phyloP scores from a whole-genome alignment of 2,888 invertebrate species.

The Cantharis lateralis region DNA sequence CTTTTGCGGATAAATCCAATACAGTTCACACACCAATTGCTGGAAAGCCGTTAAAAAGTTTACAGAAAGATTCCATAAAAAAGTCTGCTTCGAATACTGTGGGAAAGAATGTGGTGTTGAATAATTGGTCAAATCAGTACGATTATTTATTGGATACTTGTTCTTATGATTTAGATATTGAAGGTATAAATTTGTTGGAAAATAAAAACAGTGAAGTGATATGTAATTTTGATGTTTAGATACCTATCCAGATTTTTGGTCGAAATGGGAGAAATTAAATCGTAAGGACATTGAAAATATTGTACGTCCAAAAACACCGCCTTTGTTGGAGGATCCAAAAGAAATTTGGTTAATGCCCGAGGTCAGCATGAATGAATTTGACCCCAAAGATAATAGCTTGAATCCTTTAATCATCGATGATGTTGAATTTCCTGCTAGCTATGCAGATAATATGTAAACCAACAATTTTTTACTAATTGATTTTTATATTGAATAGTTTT shows the following conservation, averaged over 20 bases:
- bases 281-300: background rate
- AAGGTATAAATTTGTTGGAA: background rate
- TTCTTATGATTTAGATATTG: background rate
- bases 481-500: background rate
- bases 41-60: background rate
- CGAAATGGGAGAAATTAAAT: background rate
- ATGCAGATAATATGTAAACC: background rate
- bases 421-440: background rate
- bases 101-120: background rate
- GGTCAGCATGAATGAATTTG: background rate
- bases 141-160: background rate
- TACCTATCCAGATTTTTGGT: background rate
- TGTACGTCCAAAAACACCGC: background rate
- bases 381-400: background rate
- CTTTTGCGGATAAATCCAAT: background rate
- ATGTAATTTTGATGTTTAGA: background rate
- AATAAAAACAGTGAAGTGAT: background rate
- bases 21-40: background rate
- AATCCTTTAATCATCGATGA: background rate
- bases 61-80: background rate
- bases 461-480: background rate
- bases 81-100: background rate
- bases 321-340: background rate
- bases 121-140: background rate
- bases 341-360: background rate